Percentiles rank a stretch among this genome's conserved stretches.
Evolutionary conservation across 2,113 vertebrate species (phyloP).

Genomic region (Barnardius zonarius): DNA sequence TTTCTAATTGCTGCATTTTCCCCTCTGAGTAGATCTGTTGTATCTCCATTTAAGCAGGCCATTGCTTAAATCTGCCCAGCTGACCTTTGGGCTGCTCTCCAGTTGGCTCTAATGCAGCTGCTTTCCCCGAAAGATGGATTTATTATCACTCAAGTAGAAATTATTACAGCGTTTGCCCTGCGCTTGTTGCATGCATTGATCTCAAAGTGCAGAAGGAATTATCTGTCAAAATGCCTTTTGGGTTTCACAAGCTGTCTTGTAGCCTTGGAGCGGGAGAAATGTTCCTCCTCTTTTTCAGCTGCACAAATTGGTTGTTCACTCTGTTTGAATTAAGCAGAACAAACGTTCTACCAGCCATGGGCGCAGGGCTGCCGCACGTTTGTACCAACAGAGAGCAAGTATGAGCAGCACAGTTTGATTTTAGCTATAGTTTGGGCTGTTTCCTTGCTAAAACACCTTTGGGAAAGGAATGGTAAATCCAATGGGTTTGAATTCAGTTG

Average conservation of each 20-base stretch:
- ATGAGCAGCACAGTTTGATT: neutral
- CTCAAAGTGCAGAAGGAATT: neutral
- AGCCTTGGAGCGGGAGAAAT: neutral
- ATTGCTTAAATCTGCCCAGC: neutral
- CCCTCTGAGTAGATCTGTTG: neutral
- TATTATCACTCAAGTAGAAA: conserved; percentile 28
- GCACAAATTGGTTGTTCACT: neutral
- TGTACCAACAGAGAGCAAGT: neutral
- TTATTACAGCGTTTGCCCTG: neutral
- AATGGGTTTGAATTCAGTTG: neutral
- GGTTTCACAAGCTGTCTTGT: neutral
- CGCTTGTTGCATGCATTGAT: neutral
- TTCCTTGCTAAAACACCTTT: neutral
- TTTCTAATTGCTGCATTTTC: neutral
- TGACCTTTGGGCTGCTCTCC: conserved; percentile 23
- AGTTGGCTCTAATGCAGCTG: neutral
- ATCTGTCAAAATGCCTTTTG: neutral
- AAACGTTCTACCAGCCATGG: neutral
- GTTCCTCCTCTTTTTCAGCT: neutral
- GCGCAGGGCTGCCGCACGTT: neutral
- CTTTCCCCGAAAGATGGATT: conserved; percentile 31
- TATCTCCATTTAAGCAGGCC: neutral
- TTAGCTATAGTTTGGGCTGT: neutral
- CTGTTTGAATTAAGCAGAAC: neutral
- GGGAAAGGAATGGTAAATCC: neutral